Conservation (phyloP, 2,888 invertebrate genomes). For the Epirrita christyi region DNA sequence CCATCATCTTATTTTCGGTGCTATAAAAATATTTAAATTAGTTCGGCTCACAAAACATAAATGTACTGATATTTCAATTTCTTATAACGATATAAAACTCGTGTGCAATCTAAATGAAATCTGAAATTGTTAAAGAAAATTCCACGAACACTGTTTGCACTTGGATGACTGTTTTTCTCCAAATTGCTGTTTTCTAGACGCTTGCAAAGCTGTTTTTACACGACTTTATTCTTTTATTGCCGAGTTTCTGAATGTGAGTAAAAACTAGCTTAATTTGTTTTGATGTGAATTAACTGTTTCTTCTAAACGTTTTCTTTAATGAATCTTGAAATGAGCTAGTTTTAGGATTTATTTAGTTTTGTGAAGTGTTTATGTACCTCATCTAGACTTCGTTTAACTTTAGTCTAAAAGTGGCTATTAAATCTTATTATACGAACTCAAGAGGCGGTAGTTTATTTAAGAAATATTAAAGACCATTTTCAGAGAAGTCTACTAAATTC, state of each 20-base stretch:
- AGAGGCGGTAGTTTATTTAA: neutral
- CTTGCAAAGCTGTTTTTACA: constrained; percentile 32
- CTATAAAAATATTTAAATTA: neutral
- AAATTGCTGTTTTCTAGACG: constrained; percentile 35
- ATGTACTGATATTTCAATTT: constrained; percentile 4
- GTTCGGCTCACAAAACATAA: neutral
- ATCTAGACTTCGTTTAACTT: no score
- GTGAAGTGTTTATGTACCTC: no score
- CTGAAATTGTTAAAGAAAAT: constrained; percentile 19
- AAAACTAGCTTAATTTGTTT: constrained; percentile 9
- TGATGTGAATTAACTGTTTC: constrained; percentile 2
- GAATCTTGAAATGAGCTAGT: neutral
- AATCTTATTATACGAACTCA: no score
- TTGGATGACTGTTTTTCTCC: constrained; percentile 15
- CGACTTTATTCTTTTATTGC: constrained; percentile 25
- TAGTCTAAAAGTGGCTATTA: no score
- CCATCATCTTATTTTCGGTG: no score
- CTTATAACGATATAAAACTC: constrained; percentile 15
- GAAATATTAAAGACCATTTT: neutral
- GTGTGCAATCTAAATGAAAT: constrained; percentile 23
- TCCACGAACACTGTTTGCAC: constrained; percentile 14
- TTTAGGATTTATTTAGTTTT: no score
- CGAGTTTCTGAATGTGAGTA: constrained; percentile 10
- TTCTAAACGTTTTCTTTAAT: constrained; percentile 1
- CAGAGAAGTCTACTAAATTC: constrained; percentile 6